Evolutionary conservation across 2,888 invertebrate genomes (phyloP).

Genomic region (Troides aeacus): DNA sequence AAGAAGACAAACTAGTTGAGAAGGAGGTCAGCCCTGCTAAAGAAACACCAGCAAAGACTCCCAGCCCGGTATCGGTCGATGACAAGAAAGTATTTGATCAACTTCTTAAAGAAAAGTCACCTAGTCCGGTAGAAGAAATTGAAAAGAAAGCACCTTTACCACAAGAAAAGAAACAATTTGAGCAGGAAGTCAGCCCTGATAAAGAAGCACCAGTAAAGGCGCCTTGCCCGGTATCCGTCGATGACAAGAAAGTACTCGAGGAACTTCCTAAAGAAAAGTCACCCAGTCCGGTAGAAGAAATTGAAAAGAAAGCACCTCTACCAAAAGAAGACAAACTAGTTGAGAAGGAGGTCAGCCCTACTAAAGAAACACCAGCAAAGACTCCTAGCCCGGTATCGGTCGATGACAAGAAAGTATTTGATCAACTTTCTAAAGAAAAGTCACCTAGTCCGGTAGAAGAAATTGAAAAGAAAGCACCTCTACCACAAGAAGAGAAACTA

Average conservation of each 20-base stretch:
- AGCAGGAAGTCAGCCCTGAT: background rate
- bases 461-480: background rate
- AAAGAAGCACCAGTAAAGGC: background rate
- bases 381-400: no score
- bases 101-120: background rate
- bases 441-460: constrained; percentile 6
- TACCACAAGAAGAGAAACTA: no score
- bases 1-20: no score
- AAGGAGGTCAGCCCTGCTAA: no score
- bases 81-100: background rate
- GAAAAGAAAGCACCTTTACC: background rate
- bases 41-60: constrained; percentile 16
- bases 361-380: no score
- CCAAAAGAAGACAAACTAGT: background rate
- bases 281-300: no score
- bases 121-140: background rate
- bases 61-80: constrained; percentile 22
- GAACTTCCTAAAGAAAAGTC: background rate
- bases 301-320: background rate
- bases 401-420: no score
- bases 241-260: background rate
- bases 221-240: background rate
- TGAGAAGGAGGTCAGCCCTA: no score
- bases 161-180: background rate
- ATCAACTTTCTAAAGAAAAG: constrained; percentile 12